Evolutionary conservation across 2,113 vertebrate genomes (phyloP).

Genomic region (Crotalus helleri): DNA sequence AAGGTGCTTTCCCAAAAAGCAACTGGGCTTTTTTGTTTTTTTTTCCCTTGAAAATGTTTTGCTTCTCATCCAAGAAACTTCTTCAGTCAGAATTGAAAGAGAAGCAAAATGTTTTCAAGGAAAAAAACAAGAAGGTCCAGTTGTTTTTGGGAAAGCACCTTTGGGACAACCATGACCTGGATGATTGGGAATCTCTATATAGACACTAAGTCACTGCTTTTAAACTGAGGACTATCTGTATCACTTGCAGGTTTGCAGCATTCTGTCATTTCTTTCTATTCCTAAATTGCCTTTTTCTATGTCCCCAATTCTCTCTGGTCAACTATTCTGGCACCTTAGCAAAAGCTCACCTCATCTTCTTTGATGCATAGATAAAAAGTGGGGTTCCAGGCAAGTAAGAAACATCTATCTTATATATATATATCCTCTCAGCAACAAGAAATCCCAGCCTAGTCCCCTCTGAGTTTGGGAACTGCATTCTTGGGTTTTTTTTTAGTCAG

Average conservation of each 20-base stretch:
- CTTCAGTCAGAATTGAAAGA: neutral
- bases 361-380: neutral
- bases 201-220: neutral
- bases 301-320: neutral
- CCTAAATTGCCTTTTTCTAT: neutral
- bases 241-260: neutral
- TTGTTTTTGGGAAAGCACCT: neutral
- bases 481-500: neutral
- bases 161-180: neutral
- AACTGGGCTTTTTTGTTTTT: too few relatives aligned
- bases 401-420: too few relatives aligned
- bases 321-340: neutral
- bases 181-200: neutral
- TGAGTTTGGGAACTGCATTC: neutral
- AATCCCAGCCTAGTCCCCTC: neutral
- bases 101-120: neutral
- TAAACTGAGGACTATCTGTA: neutral
- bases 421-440: neutral
- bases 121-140: too few relatives aligned
- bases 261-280: neutral
- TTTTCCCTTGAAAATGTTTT: too few relatives aligned
- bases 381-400: neutral
- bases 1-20: too few relatives aligned
- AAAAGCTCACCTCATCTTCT: neutral
- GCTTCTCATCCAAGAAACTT: too few relatives aligned